These are phyloP conservation scores for Ataeniobius toweri DNA, from an alignment of 2,797 vertebrate species.

Conservation along the genomic window DNA sequence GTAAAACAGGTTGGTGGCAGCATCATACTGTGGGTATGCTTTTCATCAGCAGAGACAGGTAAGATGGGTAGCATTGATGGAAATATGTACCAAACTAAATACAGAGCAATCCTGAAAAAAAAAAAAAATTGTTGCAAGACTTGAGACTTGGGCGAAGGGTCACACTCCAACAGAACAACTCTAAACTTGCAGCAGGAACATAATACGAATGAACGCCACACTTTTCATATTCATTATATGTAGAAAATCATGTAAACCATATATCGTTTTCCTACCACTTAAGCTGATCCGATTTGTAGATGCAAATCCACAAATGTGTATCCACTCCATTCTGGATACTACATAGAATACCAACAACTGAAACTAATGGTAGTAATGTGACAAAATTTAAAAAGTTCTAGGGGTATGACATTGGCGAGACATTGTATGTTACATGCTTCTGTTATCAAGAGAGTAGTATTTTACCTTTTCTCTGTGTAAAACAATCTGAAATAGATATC, in stretches of 20 bases:
- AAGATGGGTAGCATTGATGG: neutral
- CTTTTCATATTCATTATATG: too few species aligned
- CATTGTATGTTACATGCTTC: neutral
- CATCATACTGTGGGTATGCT: too few species aligned
- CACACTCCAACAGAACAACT: neutral
- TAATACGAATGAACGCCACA: neutral
- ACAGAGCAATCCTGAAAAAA: neutral
- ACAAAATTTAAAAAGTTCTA: neutral
- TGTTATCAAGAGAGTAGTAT: slow-evolving; percentile 3
- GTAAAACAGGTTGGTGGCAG: too few species aligned
- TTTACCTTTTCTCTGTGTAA: slow-evolving; percentile 36
- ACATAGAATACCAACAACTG: neutral
- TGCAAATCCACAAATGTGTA: neutral
- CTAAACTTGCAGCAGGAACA: neutral
- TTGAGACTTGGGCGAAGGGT: neutral
- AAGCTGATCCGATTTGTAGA: neutral
- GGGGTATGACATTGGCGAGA: neutral
- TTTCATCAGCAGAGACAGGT: too few species aligned
- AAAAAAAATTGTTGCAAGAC: neutral
- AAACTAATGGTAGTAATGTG: neutral
- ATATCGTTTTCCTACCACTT: neutral
- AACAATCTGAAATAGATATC: slow-evolving; percentile 50
- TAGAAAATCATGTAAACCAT: neutral
- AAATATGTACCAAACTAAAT: neutral
- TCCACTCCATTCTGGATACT: neutral